Evolutionary conservation across 35 echinoderm and acorn worm genomes (phyloP), one percentile per base, ranked within the genome.

Genomic region (Apostichopus californicus): DNA sequence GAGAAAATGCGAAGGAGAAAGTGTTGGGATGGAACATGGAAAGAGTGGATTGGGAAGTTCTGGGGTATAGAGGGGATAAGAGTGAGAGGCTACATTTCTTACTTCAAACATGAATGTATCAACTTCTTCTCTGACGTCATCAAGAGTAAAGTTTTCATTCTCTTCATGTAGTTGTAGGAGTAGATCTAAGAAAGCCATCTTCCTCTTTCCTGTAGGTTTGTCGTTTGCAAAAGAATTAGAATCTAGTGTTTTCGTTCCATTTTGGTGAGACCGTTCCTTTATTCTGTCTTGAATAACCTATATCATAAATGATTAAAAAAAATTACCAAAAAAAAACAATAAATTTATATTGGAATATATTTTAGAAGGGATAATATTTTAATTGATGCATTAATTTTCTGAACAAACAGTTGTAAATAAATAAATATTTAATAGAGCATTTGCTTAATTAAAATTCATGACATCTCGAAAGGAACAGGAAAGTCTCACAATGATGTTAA

Each of bases 21-120:
- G 34, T 46, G 34, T 46, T 46, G 34, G 34, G 34, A 0, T 46
- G 2, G 34, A 46, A 46, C 34, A 46, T 46, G 34, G 34, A 46
- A 46, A 46, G 34, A 46, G 34, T 46, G 34, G 34, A 46, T 46
- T 46, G 34, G 34, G 34, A 46, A 46, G 34, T 46, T 46, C 34
- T 46, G 3, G 34, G 1, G 34, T 3, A 14, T 14, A 46, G 34
- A 46, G 34, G 34, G 34, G 34, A 46, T 3, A 2, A 46, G 34
- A 46, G 34, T 46, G 34, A 2, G 34, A 46, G 34, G 34, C 34
- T 7, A 11, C 12, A 61, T 61, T 57, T 0, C 77, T 92, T 91
- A 98, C 97, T 95, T 98, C 97, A 93, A 98, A 98, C 95, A 98
- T 93, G 57, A 98, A 98, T 11, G 97, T 98, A 86, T 98, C 97